These are phyloP conservation scores for Arenaria interpres DNA, from an alignment of 2,113 vertebrate genomes.

Conservation along the genomic window DNA sequence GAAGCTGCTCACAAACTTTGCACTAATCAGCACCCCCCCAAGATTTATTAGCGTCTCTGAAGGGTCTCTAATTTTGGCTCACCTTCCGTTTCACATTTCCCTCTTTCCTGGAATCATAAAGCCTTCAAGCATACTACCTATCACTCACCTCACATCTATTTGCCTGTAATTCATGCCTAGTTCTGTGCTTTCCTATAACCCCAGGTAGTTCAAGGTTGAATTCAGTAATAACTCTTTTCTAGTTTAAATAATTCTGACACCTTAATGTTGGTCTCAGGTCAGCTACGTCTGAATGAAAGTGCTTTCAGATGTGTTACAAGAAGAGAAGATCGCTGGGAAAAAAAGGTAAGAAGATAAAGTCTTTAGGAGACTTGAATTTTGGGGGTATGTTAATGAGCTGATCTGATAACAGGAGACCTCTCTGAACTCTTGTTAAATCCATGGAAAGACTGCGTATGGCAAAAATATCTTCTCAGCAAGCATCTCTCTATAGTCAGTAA, in stretches of 20 bases:
- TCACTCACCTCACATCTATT: not conserved
- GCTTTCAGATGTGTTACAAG: not conserved
- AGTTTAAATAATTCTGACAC: not conserved
- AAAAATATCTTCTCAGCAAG: not conserved
- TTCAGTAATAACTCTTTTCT: not conserved
- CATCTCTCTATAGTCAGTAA: not conserved
- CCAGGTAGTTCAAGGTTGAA: conserved; percentile 23
- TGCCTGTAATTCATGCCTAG: not conserved
- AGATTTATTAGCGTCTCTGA: conserved; percentile 27
- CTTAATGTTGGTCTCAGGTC: not conserved
- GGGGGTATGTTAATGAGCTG: not conserved
- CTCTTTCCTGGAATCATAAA: conserved; percentile 35
- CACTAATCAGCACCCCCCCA: not conserved
- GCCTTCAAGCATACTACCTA: conserved; percentile 3
- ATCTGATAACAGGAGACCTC: not conserved
- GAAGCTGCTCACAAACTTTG: not conserved
- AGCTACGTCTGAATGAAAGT: not conserved
- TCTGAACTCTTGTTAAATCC: not conserved
- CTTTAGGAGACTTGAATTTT: not conserved
- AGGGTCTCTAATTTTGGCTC: not conserved
- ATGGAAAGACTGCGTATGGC: not conserved
- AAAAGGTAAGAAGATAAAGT: not conserved
- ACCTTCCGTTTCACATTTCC: not conserved
- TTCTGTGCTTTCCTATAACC: not conserved
- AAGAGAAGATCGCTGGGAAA: not conserved